phyloP scores from a whole-genome alignment of 1,140 invertebrate species.

The Drosophila orosa region DNA sequence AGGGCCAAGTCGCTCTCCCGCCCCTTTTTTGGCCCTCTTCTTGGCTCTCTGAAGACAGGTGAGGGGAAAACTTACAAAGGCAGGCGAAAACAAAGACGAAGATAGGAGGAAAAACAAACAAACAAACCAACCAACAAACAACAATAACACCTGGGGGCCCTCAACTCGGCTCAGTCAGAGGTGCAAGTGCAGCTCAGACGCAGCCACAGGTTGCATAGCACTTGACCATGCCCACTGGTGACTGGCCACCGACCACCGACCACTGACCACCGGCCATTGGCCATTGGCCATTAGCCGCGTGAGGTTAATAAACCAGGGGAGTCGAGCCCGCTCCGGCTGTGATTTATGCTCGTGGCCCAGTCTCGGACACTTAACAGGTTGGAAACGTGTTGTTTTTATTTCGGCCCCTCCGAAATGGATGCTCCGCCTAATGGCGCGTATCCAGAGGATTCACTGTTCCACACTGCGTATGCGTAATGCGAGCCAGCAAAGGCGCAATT shows the following conservation, averaged over 20 bases:
- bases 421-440: conserved; percentile 13
- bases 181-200: conserved; percentile 66
- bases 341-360: conserved; percentile 75
- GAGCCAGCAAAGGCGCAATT: conserved; percentile 40
- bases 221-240: conserved; percentile 47
- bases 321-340: conserved; percentile 35
- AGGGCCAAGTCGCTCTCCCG: conserved; percentile 12
- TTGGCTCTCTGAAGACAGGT: background rate
- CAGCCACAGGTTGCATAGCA: conserved; percentile 64
- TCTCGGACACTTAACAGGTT: conserved; percentile 74
- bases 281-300: conserved; percentile 51
- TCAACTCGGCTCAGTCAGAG: conserved; percentile 46
- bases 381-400: conserved; percentile 63
- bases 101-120: conserved; percentile 45
- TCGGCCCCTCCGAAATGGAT: conserved; percentile 28
- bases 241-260: conserved; percentile 42
- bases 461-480: conserved; percentile 68
- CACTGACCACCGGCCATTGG: conserved; percentile 11
- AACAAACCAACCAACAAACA: conserved; percentile 45
- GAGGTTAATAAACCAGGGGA: conserved; percentile 70
- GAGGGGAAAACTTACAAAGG: conserved; percentile 60
- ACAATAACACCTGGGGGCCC: conserved; percentile 54
- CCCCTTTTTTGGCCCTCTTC: conserved; percentile 19
- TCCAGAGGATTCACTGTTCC: conserved; percentile 23
- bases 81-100: conserved; percentile 41